A percentile compares a stretch with the other conserved stretches of the same genome.
Evolutionary conservation across 2,797 vertebrate species (phyloP).

Genomic region (Coregonus sp.): DNA sequence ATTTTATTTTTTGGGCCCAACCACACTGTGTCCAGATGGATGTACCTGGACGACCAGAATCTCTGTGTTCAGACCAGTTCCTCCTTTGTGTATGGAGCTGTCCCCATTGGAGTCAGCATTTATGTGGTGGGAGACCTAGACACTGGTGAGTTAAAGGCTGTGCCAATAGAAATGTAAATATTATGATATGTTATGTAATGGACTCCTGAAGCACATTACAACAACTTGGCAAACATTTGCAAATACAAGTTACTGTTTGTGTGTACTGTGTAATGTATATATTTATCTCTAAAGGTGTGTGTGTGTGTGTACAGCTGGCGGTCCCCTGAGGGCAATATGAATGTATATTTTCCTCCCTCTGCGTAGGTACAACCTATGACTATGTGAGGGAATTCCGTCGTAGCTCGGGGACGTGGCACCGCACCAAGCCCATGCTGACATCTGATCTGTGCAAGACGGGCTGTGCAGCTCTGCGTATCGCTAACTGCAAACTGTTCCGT

Average conservation of each 20-base stretch:
- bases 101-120: conserved; percentile 93
- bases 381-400: conserved; percentile 95
- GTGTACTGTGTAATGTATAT: background rate
- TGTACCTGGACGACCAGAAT: conserved; percentile 92
- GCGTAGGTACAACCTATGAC: conserved; percentile 89
- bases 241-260: background rate
- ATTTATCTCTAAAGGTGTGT: background rate
- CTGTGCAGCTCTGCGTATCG: conserved; percentile 89
- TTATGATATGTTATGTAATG: background rate
- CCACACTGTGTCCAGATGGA: conserved; percentile 83
- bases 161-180: background rate
- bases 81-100: conserved; percentile 95
- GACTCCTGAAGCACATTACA: background rate
- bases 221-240: background rate
- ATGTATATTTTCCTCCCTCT: background rate
- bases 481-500: conserved; percentile 96
- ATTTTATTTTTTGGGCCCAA: background rate
- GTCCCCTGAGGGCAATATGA: background rate
- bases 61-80: conserved; percentile 94
- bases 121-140: conserved; percentile 98
- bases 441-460: conserved; percentile 89
- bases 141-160: conserved; percentile 80
- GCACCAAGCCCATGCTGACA: conserved; percentile 85
- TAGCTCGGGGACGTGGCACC: conserved; percentile 94
- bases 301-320: background rate